A percentile compares a stretch with the other conserved stretches of the same genome.
These are phyloP conservation scores for Aphaenogaster rudis DNA, from an alignment of 1,140 invertebrate genomes.

Conservation along the genomic window DNA sequence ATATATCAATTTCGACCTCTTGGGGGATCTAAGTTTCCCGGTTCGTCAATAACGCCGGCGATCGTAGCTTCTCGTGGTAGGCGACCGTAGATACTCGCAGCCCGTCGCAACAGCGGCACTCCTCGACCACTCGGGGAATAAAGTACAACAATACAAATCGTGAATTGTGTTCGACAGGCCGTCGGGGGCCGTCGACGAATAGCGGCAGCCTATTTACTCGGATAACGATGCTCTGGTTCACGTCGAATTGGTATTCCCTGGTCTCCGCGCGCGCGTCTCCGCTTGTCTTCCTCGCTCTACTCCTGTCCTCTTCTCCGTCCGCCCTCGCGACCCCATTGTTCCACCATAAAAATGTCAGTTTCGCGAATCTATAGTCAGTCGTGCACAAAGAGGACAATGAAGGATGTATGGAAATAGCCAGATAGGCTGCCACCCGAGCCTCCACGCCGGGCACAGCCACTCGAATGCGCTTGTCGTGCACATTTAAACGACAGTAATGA, in stretches of 20 bases:
- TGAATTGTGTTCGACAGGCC: conserved; percentile 81
- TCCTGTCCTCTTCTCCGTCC: conserved; percentile 50
- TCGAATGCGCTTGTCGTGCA: conserved; percentile 85
- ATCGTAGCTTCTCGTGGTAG: conserved; percentile 60
- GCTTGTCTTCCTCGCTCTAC: conserved; percentile 46
- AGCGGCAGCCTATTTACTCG: conserved; percentile 82
- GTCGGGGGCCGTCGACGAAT: conserved; percentile 73
- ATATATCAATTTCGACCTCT: conserved; percentile 67
- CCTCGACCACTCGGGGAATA: conserved; percentile 75
- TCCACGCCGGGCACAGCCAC: conserved; percentile 70
- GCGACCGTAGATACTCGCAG: conserved; percentile 63
- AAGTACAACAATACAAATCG: conserved; percentile 80
- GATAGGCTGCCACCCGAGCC: conserved; percentile 77
- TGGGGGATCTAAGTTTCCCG: conserved; percentile 62
- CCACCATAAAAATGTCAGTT: conserved; percentile 85
- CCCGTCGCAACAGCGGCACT: conserved; percentile 28
- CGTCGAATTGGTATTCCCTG: conserved; percentile 77
- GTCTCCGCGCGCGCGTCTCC: conserved; percentile 43
- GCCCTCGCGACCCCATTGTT: conserved; percentile 81
- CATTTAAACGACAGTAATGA: conserved; percentile 84
- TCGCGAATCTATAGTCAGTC: conserved; percentile 84
- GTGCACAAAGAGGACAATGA: conserved; percentile 84
- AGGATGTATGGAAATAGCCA: conserved; percentile 85
- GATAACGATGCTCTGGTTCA: conserved; percentile 82
- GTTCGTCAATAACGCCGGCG: conserved; percentile 54